These are phyloP conservation scores for Biston betularia DNA, from an alignment of 2,888 invertebrate species.

Conservation along the genomic window DNA sequence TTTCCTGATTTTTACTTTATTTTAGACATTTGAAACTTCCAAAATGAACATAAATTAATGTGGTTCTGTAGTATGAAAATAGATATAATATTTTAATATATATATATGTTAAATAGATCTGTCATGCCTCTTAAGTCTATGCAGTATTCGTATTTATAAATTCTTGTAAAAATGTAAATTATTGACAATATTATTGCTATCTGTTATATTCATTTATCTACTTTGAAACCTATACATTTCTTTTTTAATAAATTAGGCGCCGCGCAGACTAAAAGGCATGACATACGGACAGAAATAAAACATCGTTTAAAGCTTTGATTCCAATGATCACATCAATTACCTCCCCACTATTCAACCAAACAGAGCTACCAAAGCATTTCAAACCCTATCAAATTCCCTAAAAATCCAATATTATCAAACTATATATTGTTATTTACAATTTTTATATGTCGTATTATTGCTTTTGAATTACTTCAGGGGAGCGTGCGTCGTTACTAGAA, in stretches of 20 bases:
- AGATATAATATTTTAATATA: slow-evolving; percentile 70
- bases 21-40: slow-evolving; percentile 63
- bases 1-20: too few relatives aligned
- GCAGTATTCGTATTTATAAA: slow-evolving; percentile 39
- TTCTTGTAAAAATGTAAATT: slow-evolving; percentile 45
- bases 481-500: slow-evolving; percentile 80
- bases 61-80: slow-evolving; percentile 79
- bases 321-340: slow-evolving; percentile 78
- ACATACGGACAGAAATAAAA: slow-evolving; percentile 73
- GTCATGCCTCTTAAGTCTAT: slow-evolving; percentile 64
- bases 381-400: slow-evolving; percentile 81
- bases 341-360: slow-evolving; percentile 68
- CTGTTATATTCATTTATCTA: slow-evolving; percentile 41
- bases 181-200: slow-evolving; percentile 46
- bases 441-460: slow-evolving; percentile 86
- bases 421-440: slow-evolving; percentile 83
- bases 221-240: slow-evolving; percentile 33
- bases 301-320: slow-evolving; percentile 84
- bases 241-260: slow-evolving; percentile 32
- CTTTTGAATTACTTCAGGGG: slow-evolving; percentile 85
- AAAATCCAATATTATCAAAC: slow-evolving; percentile 85
- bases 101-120: slow-evolving; percentile 54
- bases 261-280: slow-evolving; percentile 62
- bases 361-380: slow-evolving; percentile 79
- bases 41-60: slow-evolving; percentile 62